These are phyloP conservation scores for Scalopus aquaticus DNA, from an alignment of 2,113 vertebrate species.

Conservation along the genomic window DNA sequence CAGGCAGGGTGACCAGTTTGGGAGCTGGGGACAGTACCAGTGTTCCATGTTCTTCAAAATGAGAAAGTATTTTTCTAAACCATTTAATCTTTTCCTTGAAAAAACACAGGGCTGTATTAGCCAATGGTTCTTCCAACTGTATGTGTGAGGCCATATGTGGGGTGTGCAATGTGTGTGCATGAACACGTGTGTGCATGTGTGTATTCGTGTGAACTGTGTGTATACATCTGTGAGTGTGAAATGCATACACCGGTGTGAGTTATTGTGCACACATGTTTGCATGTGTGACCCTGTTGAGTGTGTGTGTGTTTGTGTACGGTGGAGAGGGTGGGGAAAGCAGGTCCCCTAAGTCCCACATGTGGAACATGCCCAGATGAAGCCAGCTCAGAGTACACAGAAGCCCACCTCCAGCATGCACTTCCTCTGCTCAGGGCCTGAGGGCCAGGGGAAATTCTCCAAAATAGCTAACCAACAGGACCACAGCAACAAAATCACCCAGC, in stretches of 20 bases:
- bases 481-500: neutral
- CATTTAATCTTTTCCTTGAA: neutral
- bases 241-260: too few species aligned
- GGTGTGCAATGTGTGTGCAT: too few species aligned
- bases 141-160: neutral
- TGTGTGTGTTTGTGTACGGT: neutral
- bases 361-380: neutral
- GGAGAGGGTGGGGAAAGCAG: neutral
- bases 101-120: neutral
- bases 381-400: fast-evolving
- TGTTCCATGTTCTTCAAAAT: neutral
- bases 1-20: fast-evolving
- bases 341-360: fast-evolving
- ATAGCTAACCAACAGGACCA: neutral
- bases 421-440: neutral
- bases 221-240: too few species aligned
- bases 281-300: neutral
- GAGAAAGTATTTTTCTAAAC: neutral
- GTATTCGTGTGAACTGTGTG: too few species aligned
- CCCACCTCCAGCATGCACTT: fast-evolving
- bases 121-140: too few species aligned
- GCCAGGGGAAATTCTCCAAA: neutral
- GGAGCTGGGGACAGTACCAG: fast-evolving
- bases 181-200: too few species aligned
- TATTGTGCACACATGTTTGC: neutral